These are phyloP conservation scores for Phasianus colchicus DNA, from an alignment of 2,113 vertebrate species.

Conservation along the genomic window DNA sequence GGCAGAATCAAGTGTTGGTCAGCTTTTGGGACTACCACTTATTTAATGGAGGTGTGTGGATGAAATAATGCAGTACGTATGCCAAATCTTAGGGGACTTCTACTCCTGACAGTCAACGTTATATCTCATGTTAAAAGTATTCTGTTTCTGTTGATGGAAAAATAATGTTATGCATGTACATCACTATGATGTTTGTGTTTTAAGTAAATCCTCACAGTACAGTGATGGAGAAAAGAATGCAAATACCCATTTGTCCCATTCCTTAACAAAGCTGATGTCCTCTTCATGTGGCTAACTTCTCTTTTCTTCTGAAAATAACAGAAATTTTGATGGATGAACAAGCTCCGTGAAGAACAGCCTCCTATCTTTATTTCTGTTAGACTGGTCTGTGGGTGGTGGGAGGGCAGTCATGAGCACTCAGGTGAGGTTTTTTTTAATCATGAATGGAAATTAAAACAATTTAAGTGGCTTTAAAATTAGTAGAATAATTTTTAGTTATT, in stretches of 20 bases:
- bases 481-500: neutral
- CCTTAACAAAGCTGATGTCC: neutral
- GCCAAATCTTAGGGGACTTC: neutral
- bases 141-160: neutral
- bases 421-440: neutral
- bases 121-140: neutral
- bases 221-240: neutral
- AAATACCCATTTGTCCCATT: neutral
- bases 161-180: neutral
- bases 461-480: neutral
- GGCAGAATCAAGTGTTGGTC: neutral
- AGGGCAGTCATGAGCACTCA: rapidly evolving
- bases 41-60: neutral
- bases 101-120: neutral
- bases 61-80: neutral
- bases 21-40: neutral
- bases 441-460: neutral
- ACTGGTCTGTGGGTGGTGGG: neutral
- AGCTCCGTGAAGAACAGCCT: neutral
- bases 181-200: neutral
- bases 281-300: neutral
- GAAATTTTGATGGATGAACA: neutral
- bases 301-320: neutral
- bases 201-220: neutral
- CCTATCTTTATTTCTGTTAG: neutral